A percentile compares a stretch with the other conserved stretches of the same genome.
Conservation (phyloP, 2,113 vertebrate species). For the Phycodurus eques region DNA sequence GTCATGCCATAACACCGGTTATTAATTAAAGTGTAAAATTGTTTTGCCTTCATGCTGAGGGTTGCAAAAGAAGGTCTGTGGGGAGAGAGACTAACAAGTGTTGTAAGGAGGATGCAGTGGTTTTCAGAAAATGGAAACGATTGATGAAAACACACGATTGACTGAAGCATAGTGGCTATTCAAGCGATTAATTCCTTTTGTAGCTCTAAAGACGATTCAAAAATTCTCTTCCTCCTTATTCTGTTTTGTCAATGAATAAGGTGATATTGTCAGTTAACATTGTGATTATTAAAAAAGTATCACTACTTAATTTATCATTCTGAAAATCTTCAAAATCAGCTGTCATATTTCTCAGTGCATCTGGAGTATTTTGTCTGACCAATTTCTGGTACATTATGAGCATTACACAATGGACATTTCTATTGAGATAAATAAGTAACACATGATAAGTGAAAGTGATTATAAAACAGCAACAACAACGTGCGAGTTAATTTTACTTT, state of each 20-base stretch:
- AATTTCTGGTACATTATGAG: too few relatives aligned
- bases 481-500: too few relatives aligned
- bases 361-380: too few relatives aligned
- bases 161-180: background rate
- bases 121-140: constrained; percentile 18
- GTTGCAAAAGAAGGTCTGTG: constrained; percentile 17
- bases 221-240: background rate
- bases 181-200: background rate
- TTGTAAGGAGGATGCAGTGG: constrained; percentile 31
- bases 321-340: background rate
- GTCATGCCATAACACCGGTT: background rate
- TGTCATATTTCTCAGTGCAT: too few relatives aligned
- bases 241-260: background rate
- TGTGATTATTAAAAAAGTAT: too few relatives aligned
- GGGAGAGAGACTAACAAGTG: constrained; percentile 7
- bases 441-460: too few relatives aligned
- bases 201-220: background rate
- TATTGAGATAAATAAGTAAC: too few relatives aligned
- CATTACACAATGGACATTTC: too few relatives aligned
- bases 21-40: background rate
- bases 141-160: background rate
- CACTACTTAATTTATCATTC: background rate
- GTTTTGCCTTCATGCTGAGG: background rate
- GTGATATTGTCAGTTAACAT: background rate
- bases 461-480: too few relatives aligned